These are phyloP conservation scores for Tortricodes alternella DNA, from an alignment of 2,888 invertebrate genomes.

Conservation along the genomic window DNA sequence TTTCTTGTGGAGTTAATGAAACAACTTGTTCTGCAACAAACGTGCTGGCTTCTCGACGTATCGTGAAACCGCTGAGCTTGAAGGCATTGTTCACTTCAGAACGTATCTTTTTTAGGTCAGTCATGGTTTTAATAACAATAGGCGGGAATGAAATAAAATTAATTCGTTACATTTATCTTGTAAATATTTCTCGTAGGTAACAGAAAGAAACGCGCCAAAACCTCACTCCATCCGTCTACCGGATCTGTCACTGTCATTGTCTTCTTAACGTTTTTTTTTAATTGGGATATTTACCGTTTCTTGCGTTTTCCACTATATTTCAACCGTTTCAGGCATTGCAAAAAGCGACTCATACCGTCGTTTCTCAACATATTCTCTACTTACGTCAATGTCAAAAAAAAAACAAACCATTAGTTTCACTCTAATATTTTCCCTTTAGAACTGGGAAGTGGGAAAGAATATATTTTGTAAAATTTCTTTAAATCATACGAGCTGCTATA, in stretches of 20 bases:
- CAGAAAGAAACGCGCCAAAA: background rate
- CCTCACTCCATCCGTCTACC: no score
- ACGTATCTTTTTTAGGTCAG: conserved; percentile 75
- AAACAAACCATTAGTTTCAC: background rate
- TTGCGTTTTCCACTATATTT: no score
- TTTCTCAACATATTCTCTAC: background rate
- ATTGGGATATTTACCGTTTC: no score
- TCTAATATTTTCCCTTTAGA: background rate
- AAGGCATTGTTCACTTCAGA: conserved; percentile 86
- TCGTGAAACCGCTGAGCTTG: conserved; percentile 88
- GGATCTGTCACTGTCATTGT: background rate
- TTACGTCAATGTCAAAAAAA: conserved; percentile 15
- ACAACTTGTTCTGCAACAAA: conserved; percentile 88
- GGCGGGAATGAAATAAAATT: background rate
- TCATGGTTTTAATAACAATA: conserved; percentile 47
- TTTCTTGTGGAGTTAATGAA: conserved; percentile 81
- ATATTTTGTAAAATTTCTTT: background rate
- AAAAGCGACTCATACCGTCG: background rate
- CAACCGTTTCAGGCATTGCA: background rate
- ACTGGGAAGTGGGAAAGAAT: background rate
- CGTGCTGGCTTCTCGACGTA: conserved; percentile 88
- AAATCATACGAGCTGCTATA: background rate
- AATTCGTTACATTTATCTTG: background rate
- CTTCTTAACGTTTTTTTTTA: background rate
- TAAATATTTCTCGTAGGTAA: background rate